Percentiles rank a stretch among this genome's conserved stretches.
Conservation (phyloP, 1,140 invertebrate species). For the Orussus abietinus region DNA sequence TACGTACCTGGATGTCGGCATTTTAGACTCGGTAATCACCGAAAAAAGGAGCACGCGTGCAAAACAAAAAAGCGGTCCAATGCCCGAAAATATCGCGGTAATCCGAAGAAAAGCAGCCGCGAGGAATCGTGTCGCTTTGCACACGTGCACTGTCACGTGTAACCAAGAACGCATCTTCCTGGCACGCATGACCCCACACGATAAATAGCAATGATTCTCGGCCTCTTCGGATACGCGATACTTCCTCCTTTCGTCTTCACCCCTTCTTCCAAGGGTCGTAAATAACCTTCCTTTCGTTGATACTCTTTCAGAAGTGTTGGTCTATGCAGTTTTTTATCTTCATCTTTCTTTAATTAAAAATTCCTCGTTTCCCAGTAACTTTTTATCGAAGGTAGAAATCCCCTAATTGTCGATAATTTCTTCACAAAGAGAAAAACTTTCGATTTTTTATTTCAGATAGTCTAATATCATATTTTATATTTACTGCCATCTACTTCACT, state of each 20-base stretch:
- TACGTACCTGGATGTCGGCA: no score
- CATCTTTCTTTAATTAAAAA: no score
- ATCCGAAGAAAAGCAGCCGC: constrained; percentile 16
- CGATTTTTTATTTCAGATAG: no score
- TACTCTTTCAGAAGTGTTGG: no score
- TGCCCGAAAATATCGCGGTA: constrained; percentile 9
- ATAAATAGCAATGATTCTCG: neutral
- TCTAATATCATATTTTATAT: no score
- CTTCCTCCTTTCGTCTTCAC: neutral
- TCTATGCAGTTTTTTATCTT: no score
- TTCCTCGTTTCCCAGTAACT: constrained; percentile 7
- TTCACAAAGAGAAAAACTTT: no score
- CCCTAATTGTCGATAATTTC: no score
- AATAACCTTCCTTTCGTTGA: no score
- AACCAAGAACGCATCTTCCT: neutral
- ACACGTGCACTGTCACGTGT: neutral
- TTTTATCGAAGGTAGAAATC: constrained; percentile 13
- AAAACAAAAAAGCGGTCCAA: constrained; percentile 5
- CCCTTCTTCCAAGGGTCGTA: no score
- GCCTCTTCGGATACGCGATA: neutral
- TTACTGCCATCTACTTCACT: no score
- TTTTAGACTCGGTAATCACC: neutral
- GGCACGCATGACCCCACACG: constrained; percentile 4
- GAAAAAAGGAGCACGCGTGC: neutral
- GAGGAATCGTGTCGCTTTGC: constrained; percentile 19